These are phyloP conservation scores for Zaprionus capensis DNA, from an alignment of 1,140 invertebrate species.

Conservation along the genomic window DNA sequence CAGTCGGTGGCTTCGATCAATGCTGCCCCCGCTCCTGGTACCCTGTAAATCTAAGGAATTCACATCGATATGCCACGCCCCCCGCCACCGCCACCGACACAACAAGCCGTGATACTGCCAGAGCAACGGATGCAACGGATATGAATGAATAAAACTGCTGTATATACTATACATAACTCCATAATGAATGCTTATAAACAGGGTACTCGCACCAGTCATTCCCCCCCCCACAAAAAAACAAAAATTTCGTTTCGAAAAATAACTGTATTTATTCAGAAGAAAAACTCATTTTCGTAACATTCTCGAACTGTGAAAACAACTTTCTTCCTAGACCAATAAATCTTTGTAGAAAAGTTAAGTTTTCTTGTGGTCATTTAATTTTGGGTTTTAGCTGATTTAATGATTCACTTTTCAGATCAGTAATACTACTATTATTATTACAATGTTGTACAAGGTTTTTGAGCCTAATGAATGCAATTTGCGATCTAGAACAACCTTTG, in stretches of 20 bases:
- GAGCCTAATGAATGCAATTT: constrained; percentile 8
- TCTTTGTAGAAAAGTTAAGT: constrained; percentile 28
- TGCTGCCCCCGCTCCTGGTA: constrained; percentile 85
- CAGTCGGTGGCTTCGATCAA: constrained; percentile 83
- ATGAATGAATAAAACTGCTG: constrained; percentile 39
- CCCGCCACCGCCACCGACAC: neutral
- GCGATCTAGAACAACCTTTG: constrained; percentile 26
- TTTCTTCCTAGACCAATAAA: constrained; percentile 48
- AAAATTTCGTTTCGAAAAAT: constrained; percentile 61
- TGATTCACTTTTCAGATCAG: neutral
- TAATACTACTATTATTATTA: neutral
- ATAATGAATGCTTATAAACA: constrained; percentile 65
- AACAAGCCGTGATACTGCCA: constrained; percentile 59
- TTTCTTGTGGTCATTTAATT: neutral
- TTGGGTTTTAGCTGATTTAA: too few species aligned
- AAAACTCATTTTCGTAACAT: constrained; percentile 40
- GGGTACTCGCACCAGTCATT: constrained; percentile 70
- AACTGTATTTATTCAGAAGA: constrained; percentile 45
- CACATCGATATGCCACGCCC: neutral
- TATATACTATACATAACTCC: constrained; percentile 47
- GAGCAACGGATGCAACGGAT: constrained; percentile 6
- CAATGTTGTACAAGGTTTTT: constrained; percentile 10
- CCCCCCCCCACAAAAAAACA: neutral
- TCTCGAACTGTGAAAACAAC: constrained; percentile 27
- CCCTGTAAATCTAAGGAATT: constrained; percentile 70